Conservation (phyloP, 1,140 invertebrate species). For the Lordiphosa collinella region DNA sequence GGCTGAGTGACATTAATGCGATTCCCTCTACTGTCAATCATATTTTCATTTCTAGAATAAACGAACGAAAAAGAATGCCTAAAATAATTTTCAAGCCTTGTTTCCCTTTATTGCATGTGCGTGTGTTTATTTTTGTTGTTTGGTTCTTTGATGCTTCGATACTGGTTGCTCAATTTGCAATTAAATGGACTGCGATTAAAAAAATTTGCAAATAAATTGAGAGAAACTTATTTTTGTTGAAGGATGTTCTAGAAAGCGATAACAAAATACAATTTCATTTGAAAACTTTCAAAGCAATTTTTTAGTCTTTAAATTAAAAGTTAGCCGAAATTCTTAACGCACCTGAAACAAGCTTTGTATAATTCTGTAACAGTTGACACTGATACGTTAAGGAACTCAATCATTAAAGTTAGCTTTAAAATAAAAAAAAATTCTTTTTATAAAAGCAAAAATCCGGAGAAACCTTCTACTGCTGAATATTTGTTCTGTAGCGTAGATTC, state of each 20-base stretch:
- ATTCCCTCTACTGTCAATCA: conserved; percentile 62
- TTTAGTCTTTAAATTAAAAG: too few relatives aligned
- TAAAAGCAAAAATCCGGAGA: too few relatives aligned
- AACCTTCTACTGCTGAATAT: too few relatives aligned
- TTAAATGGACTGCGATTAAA: conserved; percentile 54
- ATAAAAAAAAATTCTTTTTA: too few relatives aligned
- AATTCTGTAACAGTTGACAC: too few relatives aligned
- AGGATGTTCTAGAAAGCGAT: conserved; percentile 5
- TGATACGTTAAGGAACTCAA: too few relatives aligned
- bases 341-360: too few relatives aligned
- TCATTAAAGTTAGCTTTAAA: too few relatives aligned
- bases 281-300: too few relatives aligned
- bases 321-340: too few relatives aligned
- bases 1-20: conserved; percentile 64
- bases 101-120: conserved; percentile 28
- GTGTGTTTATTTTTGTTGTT: conserved; percentile 7
- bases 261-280: not conserved
- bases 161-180: conserved; percentile 49
- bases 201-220: conserved; percentile 52
- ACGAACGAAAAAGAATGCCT: conserved; percentile 16
- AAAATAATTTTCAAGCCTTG: conserved; percentile 42
- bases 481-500: too few relatives aligned
- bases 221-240: conserved; percentile 19
- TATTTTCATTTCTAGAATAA: conserved; percentile 45
- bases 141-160: conserved; percentile 42